A percentile compares a stretch with the other conserved stretches of the same genome.
phyloP scores from a whole-genome alignment of 2,797 vertebrate genomes.

The Hoplostethus atlanticus region DNA sequence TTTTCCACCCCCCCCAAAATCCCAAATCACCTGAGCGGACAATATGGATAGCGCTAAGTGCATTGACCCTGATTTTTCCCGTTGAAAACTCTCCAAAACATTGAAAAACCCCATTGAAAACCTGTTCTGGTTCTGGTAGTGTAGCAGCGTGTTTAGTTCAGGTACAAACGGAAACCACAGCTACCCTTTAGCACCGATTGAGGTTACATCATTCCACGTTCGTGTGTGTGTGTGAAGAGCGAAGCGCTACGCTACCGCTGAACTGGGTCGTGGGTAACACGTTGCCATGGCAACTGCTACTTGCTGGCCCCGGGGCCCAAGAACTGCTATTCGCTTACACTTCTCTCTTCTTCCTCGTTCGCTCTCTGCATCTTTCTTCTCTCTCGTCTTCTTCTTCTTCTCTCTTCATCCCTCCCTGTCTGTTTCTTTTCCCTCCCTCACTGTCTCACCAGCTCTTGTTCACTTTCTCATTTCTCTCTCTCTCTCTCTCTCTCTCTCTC shows the following conservation, averaged over 20 bases:
- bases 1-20: neutral
- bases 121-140: too few species aligned
- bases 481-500: neutral
- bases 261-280: slow-evolving; percentile 93
- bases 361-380: slow-evolving; percentile 28
- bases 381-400: slow-evolving; percentile 22
- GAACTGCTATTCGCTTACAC: slow-evolving; percentile 79
- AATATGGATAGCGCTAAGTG: neutral
- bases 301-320: slow-evolving; percentile 87
- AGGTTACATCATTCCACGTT: slow-evolving; percentile 55
- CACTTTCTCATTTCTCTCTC: neutral
- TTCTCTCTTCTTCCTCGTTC: slow-evolving; percentile 13
- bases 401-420: slow-evolving; percentile 24
- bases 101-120: too few species aligned
- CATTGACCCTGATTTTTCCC: too few species aligned
- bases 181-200: slow-evolving; percentile 10
- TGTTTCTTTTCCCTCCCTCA: neutral
- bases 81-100: too few species aligned
- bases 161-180: neutral
- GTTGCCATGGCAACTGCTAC: slow-evolving; percentile 93
- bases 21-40: too few species aligned
- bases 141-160: neutral
- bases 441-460: neutral
- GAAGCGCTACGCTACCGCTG: slow-evolving; percentile 65
- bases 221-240: slow-evolving; percentile 1